A percentile compares a stretch with the other conserved stretches of the same genome.
Conservation (phyloP, 2,797 vertebrate species). For the Sylvia borin region DNA sequence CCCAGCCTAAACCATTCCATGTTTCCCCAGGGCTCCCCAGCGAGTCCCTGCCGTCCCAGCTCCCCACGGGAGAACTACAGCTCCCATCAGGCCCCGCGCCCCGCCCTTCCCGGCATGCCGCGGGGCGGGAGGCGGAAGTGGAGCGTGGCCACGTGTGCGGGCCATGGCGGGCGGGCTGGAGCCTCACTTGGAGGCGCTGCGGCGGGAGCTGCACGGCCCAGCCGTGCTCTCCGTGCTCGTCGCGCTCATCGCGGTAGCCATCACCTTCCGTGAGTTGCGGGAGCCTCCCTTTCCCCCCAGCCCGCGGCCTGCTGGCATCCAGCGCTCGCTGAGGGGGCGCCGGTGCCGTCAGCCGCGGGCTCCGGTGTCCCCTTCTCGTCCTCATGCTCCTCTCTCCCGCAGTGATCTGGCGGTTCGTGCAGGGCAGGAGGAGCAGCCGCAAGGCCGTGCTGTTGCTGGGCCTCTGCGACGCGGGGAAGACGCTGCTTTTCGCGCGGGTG, state of each 20-base stretch:
- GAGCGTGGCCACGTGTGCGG: not conserved
- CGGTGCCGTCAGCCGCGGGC: not conserved
- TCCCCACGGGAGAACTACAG: not conserved
- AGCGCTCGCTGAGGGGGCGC: not conserved
- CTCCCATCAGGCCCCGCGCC: not conserved
- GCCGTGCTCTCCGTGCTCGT: not conserved
- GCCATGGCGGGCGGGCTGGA: not conserved
- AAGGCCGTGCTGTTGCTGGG: conserved; percentile 89
- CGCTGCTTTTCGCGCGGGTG: conserved; percentile 90
- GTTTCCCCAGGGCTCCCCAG: accelerated
- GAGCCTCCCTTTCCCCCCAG: accelerated
- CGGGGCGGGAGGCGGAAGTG: not conserved
- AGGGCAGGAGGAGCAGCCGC: conserved; percentile 83
- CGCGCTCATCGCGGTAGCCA: not conserved
- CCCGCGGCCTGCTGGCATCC: not conserved
- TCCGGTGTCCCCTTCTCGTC: too few relatives aligned
- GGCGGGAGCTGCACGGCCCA: not conserved
- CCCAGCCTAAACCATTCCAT: too few relatives aligned
- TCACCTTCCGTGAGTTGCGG: not conserved
- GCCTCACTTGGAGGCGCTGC: not conserved
- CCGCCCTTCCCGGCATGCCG: not conserved
- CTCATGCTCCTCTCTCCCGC: not conserved
- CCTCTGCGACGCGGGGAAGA: conserved; percentile 93
- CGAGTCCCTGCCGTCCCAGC: accelerated
- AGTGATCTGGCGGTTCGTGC: conserved; percentile 89